Evolutionary conservation across 1,140 invertebrate genomes (phyloP), one percentile per base, ranked within the genome.

Genomic region (Hylaeus anthracinus): DNA sequence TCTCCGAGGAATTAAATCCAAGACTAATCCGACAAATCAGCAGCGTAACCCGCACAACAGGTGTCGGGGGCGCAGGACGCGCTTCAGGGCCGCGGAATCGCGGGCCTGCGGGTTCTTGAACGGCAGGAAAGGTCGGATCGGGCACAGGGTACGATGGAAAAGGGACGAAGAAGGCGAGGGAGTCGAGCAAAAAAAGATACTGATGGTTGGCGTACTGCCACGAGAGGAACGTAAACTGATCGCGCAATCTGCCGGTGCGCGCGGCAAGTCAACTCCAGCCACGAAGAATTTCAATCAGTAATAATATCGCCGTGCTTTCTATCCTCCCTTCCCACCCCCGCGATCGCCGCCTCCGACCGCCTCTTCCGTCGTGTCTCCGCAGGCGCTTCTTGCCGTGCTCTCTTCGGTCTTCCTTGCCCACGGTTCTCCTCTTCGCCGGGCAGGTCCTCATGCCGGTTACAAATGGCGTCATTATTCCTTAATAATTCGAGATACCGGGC

Each of bases 391-490:
- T 61, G 53, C 48, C 37, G 12, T 2, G 55, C 2, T 43, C 4
- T 51, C 55, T 41, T 53, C 41, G 12, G 65, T 56, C 58, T 58
- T 6, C 55, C 26, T 67, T 41, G 53, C n/a, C 43, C 69, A 81
- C 61, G 61, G 63, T 61, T 86, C 78, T 69, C 67, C 53, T 43
- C 53, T 79, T 72, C 82, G 70, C 72, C 39, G 48, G 65, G 66
- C 43, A 66, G 77, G 61, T 81, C 78, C 66, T 82, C 86, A 78
- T 64, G 74, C 82, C 79, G 86, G 86, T 88, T 88, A 88, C 86
- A 88, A 88, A 88, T 88, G 83, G 86, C 86, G 86, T 88, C 86
- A 88, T 88, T 87, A 88, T 88, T 88, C 86, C 86, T 88, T 88
- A 85, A 88, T 88, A 88, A 88, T 88, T 88, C 80, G 83, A 83